A percentile compares a stretch with the other conserved stretches of the same genome.
These are phyloP conservation scores for Clarias magur DNA, from an alignment of 2,113 vertebrate species.

Conservation along the genomic window DNA sequence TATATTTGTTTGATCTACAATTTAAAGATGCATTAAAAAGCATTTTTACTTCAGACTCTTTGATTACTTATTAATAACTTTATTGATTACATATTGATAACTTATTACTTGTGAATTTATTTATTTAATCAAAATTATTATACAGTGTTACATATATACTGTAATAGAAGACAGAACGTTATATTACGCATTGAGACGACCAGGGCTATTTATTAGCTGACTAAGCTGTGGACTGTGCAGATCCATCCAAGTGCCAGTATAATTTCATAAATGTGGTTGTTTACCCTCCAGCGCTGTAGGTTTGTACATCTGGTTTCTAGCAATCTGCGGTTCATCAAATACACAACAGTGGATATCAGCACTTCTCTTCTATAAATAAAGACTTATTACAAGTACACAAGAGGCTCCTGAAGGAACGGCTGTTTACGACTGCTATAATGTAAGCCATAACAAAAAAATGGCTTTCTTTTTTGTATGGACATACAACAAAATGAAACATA, in stretches of 20 bases:
- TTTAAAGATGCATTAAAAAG: too few species aligned
- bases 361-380: slow-evolving; percentile 25
- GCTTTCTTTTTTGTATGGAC: background rate
- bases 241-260: slow-evolving; percentile 16
- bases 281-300: slow-evolving; percentile 13
- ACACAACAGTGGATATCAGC: background rate
- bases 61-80: too few species aligned
- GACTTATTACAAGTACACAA: slow-evolving; percentile 6
- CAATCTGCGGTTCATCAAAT: slow-evolving; percentile 13
- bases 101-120: too few species aligned
- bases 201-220: slow-evolving; percentile 18
- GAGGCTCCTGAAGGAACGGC: background rate
- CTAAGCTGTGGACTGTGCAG: slow-evolving; percentile 8
- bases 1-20: too few species aligned
- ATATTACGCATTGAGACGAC: background rate
- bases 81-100: too few species aligned
- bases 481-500: background rate
- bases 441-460: background rate
- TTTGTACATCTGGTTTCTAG: slow-evolving; percentile 33
- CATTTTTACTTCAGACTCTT: too few species aligned
- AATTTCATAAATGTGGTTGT: slow-evolving; percentile 15
- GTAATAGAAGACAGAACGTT: background rate
- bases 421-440: background rate
- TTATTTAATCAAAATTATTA: too few species aligned
- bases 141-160: background rate